Evolutionary conservation across 2,113 vertebrate species (phyloP), one percentile per base, ranked within the genome.

Genomic region (Hemichromis elongatus): DNA sequence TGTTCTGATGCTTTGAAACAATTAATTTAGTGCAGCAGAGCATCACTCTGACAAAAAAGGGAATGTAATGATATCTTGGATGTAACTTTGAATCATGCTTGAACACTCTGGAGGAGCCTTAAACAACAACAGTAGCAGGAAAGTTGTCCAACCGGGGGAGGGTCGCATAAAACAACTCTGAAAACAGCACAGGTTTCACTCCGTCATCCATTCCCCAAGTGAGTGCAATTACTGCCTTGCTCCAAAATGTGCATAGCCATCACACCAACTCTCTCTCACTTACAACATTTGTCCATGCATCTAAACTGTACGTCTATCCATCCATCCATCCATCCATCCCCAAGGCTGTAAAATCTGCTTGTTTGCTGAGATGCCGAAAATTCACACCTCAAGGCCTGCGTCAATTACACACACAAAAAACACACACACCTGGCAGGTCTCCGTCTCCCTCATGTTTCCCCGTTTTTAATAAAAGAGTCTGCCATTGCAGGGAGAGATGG

Each of bases 361-460:
- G 66, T 91, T 91, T 92, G 84, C 80, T 81, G 79, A 89, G 88
- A 89, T 9, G 13, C 55, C 45, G n/a, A 81, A 87, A 87, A 82
- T 87, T 91, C 70, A 55, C 82, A 84, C 55, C 82, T 42, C 13
- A 35, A 75, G 89, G 63, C 79, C 35, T 50, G 45, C 56, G 4
- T 88, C 73, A 80, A 79, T 80, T 90, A 70, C 78, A n/a, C 37
- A 35, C 50, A 77, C 55, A 86, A 37, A 77, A 80, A 30, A 77
- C 24, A 77, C 45, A 81, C 21, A 86, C 78, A 75, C 79, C 82
- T 83, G 88, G 81, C 90, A 89, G 82, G 77, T 90, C 80, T 85
- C 88, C 30, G 77, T 78, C 82, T 86, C 79, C 85, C 88, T 79
- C 73, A 87, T 75, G 80, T 68, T 87, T 86, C 50, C 37, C 77